phyloP scores from a whole-genome alignment of 2,888 invertebrate genomes.

The Scaptomyza cyrtandrae region DNA sequence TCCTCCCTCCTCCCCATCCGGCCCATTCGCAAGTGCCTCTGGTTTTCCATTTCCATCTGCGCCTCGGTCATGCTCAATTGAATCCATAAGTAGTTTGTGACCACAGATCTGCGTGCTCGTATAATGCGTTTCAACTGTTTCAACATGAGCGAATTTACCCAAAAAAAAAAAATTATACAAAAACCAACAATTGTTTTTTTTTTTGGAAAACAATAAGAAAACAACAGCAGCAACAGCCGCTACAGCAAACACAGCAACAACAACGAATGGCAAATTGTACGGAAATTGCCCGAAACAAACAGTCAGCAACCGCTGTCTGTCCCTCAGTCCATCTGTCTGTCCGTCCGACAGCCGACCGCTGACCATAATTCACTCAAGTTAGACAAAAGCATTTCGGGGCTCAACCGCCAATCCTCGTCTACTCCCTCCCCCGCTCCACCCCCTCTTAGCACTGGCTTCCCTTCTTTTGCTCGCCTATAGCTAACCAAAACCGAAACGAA shows the following conservation, averaged over 20 bases:
- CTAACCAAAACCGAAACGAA: conserved; percentile 50
- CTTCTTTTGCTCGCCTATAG: conserved; percentile 9
- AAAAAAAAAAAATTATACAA: conserved; percentile 16
- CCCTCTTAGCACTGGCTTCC: not conserved
- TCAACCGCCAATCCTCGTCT: conserved; percentile 5
- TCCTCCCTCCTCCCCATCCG: conserved; percentile 10
- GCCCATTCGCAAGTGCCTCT: not conserved
- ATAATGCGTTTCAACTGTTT: conserved; percentile 78
- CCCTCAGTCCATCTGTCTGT: not conserved
- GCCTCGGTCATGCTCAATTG: conserved; percentile 72
- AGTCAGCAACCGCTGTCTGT: conserved; percentile 47
- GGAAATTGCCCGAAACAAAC: conserved; percentile 76
- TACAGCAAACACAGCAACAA: conserved; percentile 22
- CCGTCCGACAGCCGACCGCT: conserved; percentile 57
- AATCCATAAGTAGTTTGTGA: conserved; percentile 79
- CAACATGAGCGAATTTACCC: conserved; percentile 67
- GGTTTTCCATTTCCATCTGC: conserved; percentile 22
- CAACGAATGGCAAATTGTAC: conserved; percentile 72
- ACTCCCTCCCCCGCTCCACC: conserved; percentile 19
- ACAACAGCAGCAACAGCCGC: conserved; percentile 56
- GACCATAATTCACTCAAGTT: conserved; percentile 79
- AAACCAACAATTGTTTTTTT: conserved; percentile 25
- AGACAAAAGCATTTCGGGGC: conserved; percentile 75
- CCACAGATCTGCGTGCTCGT: conserved; percentile 75
- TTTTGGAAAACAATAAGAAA: conserved; percentile 52